These are phyloP conservation scores for Saiga tatarica DNA, from an alignment of 2,113 vertebrate genomes.

Conservation along the genomic window DNA sequence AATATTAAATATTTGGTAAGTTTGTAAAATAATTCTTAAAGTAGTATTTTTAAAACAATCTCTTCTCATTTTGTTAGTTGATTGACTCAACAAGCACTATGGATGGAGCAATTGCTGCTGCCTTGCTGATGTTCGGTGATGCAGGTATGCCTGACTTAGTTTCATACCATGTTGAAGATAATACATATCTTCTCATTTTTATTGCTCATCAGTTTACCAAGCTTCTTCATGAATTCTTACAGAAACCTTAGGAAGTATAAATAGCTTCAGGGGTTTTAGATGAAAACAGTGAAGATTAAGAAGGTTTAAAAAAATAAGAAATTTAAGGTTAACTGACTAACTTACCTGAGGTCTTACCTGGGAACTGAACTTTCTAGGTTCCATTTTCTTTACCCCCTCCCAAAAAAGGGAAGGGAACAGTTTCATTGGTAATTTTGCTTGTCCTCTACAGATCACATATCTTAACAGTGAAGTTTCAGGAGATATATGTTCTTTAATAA, in stretches of 20 bases:
- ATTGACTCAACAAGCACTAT: slow-evolving; percentile 85
- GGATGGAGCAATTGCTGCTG: slow-evolving; percentile 89
- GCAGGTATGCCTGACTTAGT: slow-evolving; percentile 80
- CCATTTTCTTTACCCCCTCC: not conserved
- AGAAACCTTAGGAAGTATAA: not conserved
- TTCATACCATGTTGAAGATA: not conserved
- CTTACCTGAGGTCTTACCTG: not conserved
- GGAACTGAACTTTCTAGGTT: not conserved
- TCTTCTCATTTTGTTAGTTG: slow-evolving; percentile 80
- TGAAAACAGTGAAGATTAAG: not conserved
- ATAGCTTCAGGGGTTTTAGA: not conserved
- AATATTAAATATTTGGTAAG: not conserved
- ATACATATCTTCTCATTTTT: not conserved
- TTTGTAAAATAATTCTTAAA: not conserved
- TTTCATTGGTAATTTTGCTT: slow-evolving; percentile 12
- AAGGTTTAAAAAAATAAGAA: not conserved
- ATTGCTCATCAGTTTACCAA: not conserved
- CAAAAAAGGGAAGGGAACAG: not conserved
- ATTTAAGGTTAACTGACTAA: not conserved
- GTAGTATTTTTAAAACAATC: slow-evolving; percentile 31
- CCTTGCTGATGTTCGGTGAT: slow-evolving; percentile 82
- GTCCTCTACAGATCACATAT: slow-evolving; percentile 10
- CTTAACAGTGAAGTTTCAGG: not conserved
- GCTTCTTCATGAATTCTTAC: not conserved
- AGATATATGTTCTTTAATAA: not conserved